A percentile compares a stretch with the other conserved stretches of the same genome.
Conservation (phyloP, 2,113 vertebrate species). For the Festucalex cinctus region DNA sequence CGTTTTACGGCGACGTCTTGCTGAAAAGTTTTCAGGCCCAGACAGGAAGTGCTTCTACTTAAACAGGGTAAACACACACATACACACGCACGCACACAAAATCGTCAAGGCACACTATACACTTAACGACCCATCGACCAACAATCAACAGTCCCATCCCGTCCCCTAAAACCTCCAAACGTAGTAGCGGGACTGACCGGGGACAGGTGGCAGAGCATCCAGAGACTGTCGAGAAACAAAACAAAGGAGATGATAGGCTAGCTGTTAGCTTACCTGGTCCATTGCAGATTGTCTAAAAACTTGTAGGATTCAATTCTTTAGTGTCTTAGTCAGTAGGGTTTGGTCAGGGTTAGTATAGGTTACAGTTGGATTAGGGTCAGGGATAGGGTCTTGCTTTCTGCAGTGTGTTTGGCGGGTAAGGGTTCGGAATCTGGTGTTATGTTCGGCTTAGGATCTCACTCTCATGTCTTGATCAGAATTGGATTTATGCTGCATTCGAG, state of each 20-base stretch:
- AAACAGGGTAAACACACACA: not conserved
- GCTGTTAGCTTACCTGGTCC: not conserved
- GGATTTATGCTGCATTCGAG: no score
- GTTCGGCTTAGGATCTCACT: no score
- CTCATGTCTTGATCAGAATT: no score
- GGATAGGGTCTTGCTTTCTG: no score
- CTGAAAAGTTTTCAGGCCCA: slow-evolving; percentile 3
- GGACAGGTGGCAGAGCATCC: not conserved
- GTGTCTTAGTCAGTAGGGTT: not conserved
- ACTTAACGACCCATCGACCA: not conserved
- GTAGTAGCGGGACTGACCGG: not conserved
- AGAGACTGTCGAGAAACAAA: not conserved
- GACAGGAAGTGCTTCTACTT: not conserved
- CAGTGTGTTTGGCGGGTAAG: no score
- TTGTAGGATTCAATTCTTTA: not conserved
- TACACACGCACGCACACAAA: not conserved
- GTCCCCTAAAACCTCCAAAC: not conserved
- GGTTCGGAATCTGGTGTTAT: no score
- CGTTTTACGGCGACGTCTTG: not conserved
- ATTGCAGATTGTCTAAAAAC: not conserved
- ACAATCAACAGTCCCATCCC: not conserved
- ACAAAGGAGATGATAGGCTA: not conserved
- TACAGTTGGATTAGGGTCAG: not conserved
- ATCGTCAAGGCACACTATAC: not conserved
- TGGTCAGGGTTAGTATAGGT: not conserved